Percentiles rank a stretch among this genome's conserved stretches.
Conservation (phyloP, 2,113 vertebrate species). For the Rhinolophus sinicus region DNA sequence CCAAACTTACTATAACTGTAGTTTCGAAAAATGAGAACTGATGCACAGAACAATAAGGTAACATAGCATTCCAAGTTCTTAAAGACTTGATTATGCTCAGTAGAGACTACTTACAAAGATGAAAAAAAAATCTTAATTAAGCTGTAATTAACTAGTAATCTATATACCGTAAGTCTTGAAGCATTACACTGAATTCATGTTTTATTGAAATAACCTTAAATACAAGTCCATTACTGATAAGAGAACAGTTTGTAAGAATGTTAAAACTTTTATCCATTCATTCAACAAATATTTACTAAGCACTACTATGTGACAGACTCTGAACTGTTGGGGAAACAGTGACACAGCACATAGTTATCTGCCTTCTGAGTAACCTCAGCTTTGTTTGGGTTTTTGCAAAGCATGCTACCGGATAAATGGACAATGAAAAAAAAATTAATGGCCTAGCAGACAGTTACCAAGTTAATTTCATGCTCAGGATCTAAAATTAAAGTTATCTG, state of each 20-base stretch:
- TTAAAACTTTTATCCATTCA: background rate
- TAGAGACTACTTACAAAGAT: background rate
- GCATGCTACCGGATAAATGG: background rate
- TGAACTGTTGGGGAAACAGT: background rate
- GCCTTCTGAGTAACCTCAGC: background rate
- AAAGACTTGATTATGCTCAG: background rate
- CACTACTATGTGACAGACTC: background rate
- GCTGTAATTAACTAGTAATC: background rate
- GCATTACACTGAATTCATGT: background rate
- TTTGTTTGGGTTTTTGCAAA: background rate
- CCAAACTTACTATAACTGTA: background rate
- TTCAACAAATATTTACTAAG: background rate
- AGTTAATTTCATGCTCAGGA: background rate
- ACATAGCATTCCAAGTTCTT: background rate
- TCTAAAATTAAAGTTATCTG: constrained; percentile 30
- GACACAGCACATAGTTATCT: background rate
- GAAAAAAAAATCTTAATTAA: background rate
- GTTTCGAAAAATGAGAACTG: background rate
- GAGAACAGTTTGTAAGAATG: background rate
- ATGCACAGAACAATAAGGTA: background rate
- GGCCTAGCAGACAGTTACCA: background rate
- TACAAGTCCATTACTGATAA: background rate
- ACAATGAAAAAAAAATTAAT: background rate
- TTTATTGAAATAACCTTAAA: constrained; percentile 7
- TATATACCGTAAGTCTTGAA: background rate